phyloP scores from a whole-genome alignment of 2,113 vertebrate genomes.

The Vulpes lagopus region DNA sequence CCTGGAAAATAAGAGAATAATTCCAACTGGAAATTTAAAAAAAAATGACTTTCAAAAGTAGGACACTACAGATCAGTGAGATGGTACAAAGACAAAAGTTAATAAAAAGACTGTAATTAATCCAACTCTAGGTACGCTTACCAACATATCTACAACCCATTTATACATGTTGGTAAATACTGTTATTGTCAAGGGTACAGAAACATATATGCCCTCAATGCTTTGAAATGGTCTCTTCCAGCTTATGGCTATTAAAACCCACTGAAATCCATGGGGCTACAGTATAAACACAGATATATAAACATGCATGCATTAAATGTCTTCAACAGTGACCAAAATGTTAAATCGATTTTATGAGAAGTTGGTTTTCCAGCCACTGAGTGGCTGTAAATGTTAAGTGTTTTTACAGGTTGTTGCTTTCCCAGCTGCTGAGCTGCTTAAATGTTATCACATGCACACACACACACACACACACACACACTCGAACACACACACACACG shows the following conservation, averaged over 20 bases:
- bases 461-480: not conserved
- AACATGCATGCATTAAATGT: slow-evolving; percentile 84
- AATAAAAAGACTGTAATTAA: not conserved
- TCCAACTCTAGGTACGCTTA: not conserved
- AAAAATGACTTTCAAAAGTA: slow-evolving; percentile 70
- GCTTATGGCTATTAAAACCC: slow-evolving; percentile 53
- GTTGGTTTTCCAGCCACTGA: slow-evolving; percentile 90
- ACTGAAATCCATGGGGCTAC: slow-evolving; percentile 54
- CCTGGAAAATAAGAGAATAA: slow-evolving; percentile 81
- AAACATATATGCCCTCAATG: not conserved
- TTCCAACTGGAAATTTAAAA: slow-evolving; percentile 75
- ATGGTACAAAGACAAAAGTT: slow-evolving; percentile 34
- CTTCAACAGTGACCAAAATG: slow-evolving; percentile 88
- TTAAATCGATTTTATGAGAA: slow-evolving; percentile 91
- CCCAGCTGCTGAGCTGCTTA: slow-evolving; percentile 88
- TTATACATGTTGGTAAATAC: not conserved
- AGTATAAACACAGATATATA: slow-evolving; percentile 85
- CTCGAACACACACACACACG: not conserved
- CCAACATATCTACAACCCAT: not conserved
- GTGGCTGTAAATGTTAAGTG: slow-evolving; percentile 91
- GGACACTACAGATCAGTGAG: slow-evolving; percentile 34
- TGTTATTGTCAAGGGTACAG: not conserved
- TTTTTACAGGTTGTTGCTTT: slow-evolving; percentile 89
- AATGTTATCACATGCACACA: slow-evolving; percentile 79
- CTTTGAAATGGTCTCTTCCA: slow-evolving; percentile 52